These are phyloP conservation scores for Eleginops maclovinus DNA, from an alignment of 2,113 vertebrate genomes.

Conservation along the genomic window DNA sequence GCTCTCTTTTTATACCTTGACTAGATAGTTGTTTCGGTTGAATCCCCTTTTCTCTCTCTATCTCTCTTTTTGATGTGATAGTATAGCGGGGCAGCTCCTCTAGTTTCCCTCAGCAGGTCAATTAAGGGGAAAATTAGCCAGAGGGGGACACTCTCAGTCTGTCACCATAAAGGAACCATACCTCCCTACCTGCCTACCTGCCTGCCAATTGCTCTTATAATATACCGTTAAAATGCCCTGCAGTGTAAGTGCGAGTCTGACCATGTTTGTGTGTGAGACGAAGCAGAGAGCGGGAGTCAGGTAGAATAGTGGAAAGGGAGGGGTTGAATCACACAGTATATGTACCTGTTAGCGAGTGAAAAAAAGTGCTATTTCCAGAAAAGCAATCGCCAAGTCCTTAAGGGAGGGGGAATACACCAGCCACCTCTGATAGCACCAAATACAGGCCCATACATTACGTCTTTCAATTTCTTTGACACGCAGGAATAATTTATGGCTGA, in stretches of 20 bases:
- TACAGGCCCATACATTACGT: constrained; percentile 63
- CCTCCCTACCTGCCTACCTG: constrained; percentile 50
- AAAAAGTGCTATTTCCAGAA: constrained; percentile 44
- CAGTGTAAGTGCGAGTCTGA: constrained; percentile 34
- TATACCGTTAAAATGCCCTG: constrained; percentile 65
- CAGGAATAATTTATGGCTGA: constrained; percentile 75
- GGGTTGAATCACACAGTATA: constrained; percentile 18
- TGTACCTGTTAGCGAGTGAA: constrained; percentile 18
- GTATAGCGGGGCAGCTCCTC: constrained; percentile 46
- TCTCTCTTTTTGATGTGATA: constrained; percentile 53
- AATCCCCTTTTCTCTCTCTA: constrained; percentile 18
- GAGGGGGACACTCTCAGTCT: constrained; percentile 70
- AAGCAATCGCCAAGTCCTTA: constrained; percentile 68
- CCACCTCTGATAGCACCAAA: constrained; percentile 51
- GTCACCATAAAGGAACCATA: constrained; percentile 75
- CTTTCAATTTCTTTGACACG: constrained; percentile 70
- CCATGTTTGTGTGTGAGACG: constrained; percentile 25
- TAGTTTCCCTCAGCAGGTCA: constrained; percentile 71
- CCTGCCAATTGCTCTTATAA: constrained; percentile 70
- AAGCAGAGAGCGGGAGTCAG: constrained; percentile 1
- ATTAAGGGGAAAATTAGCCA: constrained; percentile 80
- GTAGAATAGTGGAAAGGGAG: constrained; percentile 27
- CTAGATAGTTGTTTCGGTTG: constrained; percentile 22
- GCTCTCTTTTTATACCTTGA: constrained; percentile 11
- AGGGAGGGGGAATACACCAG: constrained; percentile 45